Base-by-base conservation (phyloP, 2,113 vertebrate genomes). In the Pseudorhombus dupliciocellatus region DNA sequence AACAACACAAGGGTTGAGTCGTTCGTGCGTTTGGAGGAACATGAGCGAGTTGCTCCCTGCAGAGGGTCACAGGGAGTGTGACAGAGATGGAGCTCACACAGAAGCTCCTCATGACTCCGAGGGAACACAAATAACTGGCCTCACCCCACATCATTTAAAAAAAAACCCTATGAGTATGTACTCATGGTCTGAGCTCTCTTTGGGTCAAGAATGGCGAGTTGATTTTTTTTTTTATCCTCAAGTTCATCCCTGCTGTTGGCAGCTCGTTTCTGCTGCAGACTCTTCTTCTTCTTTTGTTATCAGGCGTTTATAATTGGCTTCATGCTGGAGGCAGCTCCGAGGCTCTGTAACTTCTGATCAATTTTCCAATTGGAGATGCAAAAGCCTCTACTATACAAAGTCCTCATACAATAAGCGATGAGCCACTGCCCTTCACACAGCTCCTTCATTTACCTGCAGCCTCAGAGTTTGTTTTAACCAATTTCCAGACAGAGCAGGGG, bases 261-360 rank as follows among this genome's bases (percentile, higher is more conserved):
- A 54, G 31, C 12, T 1, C 10, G 6, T 57, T 67, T 48, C 44
- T 26, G n/a, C 20, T 22, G 69, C 42, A 44, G 42, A 5, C 62
- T 79, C 34, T 11, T 37, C 34, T 11, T 37, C 34, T 50, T 9
- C 9, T 20, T 0, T 9, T 50, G 46, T n/a, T 8, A 21, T n/a
- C 12, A n/a, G 46, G 7, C 14, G 46, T n/a, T 18, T 50, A 9
- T 50, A 50, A 50, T 46, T 46, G 15, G 42, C 42, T 46, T 7
- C 42, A 20, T 46, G 42, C 42, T 46, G 7, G 28, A 3, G 52
- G 54, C 58, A 50, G 46, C 42, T 46, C 15, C 12, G 66, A 44
- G 22, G 52, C 62, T 73, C 37, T 46, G 53, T 59, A 70, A 77
- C 81, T 87, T 83, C 12, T 71, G 77, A 82, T 81, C 77, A 70